A percentile compares a stretch with the other conserved stretches of the same genome.
Evolutionary conservation across 2,888 invertebrate genomes (phyloP).

Genomic region (Ephialtes manifestator): DNA sequence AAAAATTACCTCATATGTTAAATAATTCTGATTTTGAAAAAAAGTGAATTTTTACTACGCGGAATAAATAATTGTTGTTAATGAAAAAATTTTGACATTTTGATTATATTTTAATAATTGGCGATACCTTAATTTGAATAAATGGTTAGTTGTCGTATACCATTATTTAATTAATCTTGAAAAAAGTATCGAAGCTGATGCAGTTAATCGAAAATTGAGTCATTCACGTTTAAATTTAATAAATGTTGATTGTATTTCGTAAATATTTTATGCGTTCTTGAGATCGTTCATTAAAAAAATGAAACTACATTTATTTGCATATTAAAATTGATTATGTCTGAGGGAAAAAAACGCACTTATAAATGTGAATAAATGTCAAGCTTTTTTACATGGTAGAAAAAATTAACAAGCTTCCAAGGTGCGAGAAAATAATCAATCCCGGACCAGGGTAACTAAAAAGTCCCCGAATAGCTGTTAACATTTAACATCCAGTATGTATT

Average conservation of each 20-base stretch:
- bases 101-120: too few relatives aligned
- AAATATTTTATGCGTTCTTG: background rate
- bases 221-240: background rate
- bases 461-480: constrained; percentile 26
- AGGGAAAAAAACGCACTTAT: background rate
- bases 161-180: background rate
- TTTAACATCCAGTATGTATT: background rate
- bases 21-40: background rate
- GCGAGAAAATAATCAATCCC: background rate
- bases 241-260: background rate
- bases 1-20: background rate
- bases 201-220: background rate
- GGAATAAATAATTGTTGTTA: background rate
- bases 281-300: background rate
- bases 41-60: background rate
- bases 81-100: too few relatives aligned
- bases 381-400: constrained; percentile 13
- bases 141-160: background rate
- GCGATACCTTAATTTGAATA: background rate
- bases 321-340: background rate
- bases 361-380: background rate
- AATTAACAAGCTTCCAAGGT: background rate
- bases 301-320: background rate
- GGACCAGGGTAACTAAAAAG: background rate
- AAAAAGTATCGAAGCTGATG: background rate